These are phyloP conservation scores for Pandion haliaetus DNA, from an alignment of 2,113 vertebrate genomes.

Conservation along the genomic window DNA sequence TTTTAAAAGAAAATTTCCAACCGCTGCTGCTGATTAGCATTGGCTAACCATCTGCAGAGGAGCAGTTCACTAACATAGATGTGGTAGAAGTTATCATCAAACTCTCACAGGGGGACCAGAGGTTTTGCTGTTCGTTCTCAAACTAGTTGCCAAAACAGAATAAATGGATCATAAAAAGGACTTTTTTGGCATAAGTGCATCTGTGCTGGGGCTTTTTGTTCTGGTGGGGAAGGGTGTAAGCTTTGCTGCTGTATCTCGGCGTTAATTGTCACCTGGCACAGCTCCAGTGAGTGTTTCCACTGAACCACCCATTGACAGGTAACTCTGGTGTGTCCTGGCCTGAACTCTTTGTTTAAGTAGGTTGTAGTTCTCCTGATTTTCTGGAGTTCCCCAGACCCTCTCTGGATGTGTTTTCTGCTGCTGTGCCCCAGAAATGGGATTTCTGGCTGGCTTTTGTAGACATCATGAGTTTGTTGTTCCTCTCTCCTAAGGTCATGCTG, in stretches of 20 bases:
- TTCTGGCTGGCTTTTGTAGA: background rate
- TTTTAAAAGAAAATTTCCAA: background rate
- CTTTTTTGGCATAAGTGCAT: background rate
- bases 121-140: background rate
- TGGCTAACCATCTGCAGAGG: background rate
- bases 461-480: accelerated
- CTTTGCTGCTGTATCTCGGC: background rate
- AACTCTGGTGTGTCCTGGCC: background rate
- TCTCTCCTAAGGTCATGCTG: background rate
- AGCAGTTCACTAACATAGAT: background rate
- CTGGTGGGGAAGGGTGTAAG: background rate
- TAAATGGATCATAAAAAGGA: background rate
- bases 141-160: background rate
- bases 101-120: background rate
- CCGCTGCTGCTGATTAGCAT: background rate
- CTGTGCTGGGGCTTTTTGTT: background rate
- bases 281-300: background rate
- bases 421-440: background rate
- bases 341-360: background rate
- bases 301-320: background rate
- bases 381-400: background rate
- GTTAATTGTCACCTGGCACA: background rate
- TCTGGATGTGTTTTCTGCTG: background rate
- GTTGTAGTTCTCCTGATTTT: background rate
- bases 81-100: background rate